phyloP scores from a whole-genome alignment of 1,140 invertebrate genomes.

The Zelostemma sp. region DNA sequence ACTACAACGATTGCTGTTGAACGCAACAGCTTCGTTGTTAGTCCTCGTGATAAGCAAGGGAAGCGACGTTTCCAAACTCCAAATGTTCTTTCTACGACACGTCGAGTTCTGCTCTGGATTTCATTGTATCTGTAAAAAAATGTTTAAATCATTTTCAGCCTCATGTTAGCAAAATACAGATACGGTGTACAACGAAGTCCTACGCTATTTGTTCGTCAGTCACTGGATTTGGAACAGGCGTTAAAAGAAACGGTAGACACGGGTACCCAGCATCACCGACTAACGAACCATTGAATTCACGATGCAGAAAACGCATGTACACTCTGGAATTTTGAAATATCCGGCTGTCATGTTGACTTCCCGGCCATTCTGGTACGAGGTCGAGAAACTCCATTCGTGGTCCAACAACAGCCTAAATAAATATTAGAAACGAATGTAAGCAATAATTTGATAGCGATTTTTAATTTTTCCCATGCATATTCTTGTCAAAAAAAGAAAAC shows the following conservation, averaged over 20 bases:
- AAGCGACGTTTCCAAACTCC: conserved; percentile 60
- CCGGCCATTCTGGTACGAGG: conserved; percentile 40
- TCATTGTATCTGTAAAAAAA: conserved; percentile 47
- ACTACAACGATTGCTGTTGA: conserved; percentile 37
- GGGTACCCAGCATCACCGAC: conserved; percentile 34
- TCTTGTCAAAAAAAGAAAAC: no score
- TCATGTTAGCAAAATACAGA: no score
- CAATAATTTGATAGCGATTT: no score
- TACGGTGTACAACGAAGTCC: no score
- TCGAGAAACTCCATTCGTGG: conserved; percentile 1
- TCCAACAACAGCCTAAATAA: conserved; percentile 29
- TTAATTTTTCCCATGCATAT: no score
- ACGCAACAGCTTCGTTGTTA: conserved; percentile 31
- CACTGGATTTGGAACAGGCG: conserved; percentile 13
- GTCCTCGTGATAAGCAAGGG: conserved; percentile 39
- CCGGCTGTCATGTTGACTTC: conserved; percentile 37
- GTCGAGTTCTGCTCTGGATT: conserved; percentile 57
- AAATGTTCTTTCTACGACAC: conserved; percentile 55
- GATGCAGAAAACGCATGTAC: conserved; percentile 19
- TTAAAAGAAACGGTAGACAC: conserved; percentile 28
- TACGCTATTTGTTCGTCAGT: conserved; percentile 26
- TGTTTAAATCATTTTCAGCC: no score
- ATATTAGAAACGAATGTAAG: no score
- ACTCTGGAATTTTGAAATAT: conserved; percentile 40
- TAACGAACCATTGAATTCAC: conserved; percentile 23